Conservation (phyloP, 2,113 vertebrate species). For the Ciconia stormi region DNA sequence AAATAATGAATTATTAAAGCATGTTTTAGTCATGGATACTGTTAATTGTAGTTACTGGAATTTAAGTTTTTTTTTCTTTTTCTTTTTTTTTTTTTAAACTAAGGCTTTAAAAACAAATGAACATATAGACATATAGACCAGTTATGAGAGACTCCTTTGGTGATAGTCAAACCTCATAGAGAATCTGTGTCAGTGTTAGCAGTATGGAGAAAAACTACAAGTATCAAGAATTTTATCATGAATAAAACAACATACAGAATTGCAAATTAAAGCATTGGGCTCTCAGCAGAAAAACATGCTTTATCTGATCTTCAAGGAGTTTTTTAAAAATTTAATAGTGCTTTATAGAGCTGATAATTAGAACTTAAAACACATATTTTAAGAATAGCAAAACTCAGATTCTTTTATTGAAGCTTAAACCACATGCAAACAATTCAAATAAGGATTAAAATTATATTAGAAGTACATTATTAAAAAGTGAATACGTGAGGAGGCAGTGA, state of each 20-base stretch:
- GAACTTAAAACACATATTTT: too few relatives aligned
- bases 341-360: neutral
- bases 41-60: conserved; percentile 9
- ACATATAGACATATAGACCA: neutral
- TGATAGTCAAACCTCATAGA: neutral
- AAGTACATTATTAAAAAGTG: neutral
- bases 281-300: conserved; percentile 35
- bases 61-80: neutral
- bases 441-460: conserved; percentile 4
- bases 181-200: conserved; percentile 35
- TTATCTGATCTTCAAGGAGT: conserved; percentile 53
- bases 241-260: conserved; percentile 72
- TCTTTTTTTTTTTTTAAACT: neutral
- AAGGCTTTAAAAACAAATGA: neutral
- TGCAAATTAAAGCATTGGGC: conserved; percentile 42
- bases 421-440: neutral
- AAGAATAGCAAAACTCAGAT: neutral
- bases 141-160: neutral
- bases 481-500: neutral
- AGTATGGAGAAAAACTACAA: conserved; percentile 14
- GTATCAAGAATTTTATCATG: conserved; percentile 56
- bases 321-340: conserved; percentile 16
- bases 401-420: conserved; percentile 1
- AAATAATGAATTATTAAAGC: conserved; percentile 31
- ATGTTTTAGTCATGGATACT: neutral